Percentiles rank a stretch among this genome's conserved stretches.
phyloP scores from a whole-genome alignment of 2,113 vertebrate species.

The Lophochroa leadbeateri region DNA sequence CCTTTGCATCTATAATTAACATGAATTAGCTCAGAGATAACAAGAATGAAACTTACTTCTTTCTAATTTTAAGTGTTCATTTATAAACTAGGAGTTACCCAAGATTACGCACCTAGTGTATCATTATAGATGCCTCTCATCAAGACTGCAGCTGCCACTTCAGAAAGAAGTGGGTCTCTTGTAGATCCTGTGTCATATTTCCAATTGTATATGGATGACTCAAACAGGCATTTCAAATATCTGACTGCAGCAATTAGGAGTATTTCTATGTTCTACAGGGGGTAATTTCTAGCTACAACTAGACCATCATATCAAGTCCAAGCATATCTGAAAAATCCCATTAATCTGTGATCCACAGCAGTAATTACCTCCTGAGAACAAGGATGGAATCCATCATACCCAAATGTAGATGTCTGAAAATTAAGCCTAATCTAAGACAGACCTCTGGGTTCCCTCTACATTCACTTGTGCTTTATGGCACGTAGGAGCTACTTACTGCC shows the following conservation, averaged over 20 bases:
- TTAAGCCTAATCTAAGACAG: neutral
- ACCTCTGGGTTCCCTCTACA: neutral
- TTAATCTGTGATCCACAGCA: neutral
- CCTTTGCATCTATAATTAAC: neutral
- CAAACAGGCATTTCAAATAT: neutral
- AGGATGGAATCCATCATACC: neutral
- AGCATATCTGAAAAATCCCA: neutral
- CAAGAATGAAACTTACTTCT: neutral
- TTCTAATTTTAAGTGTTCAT: neutral
- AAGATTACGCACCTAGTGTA: neutral
- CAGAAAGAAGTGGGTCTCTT: neutral
- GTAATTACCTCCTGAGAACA: neutral
- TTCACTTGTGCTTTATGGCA: neutral
- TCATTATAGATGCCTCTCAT: neutral
- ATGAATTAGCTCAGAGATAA: neutral
- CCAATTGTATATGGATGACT: neutral
- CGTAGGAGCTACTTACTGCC: neutral
- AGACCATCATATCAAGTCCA: neutral
- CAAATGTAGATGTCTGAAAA: neutral
- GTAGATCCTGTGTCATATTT: neutral
- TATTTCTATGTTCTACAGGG: neutral
- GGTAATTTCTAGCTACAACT: neutral
- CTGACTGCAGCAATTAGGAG: neutral
- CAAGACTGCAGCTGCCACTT: conserved; percentile 17
- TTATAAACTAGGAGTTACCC: neutral